Evolutionary conservation across 2,888 invertebrate genomes (phyloP).

Genomic region (Leptopilina myrica): DNA sequence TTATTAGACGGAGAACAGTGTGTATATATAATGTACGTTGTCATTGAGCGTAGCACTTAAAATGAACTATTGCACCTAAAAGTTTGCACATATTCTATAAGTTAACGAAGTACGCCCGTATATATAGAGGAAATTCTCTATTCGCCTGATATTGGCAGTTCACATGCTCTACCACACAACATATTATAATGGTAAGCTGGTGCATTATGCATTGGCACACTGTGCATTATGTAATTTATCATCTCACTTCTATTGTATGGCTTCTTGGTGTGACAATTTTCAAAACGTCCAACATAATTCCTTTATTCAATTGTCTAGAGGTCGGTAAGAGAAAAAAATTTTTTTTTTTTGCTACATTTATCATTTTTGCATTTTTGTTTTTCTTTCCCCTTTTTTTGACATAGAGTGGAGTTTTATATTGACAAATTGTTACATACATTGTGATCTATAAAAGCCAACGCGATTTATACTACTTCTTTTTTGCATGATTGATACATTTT

Average conservation of each 20-base stretch:
- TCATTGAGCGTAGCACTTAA: neutral
- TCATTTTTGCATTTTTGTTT: too few relatives aligned
- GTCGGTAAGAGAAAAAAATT: too few relatives aligned
- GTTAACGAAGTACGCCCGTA: neutral
- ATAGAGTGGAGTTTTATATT: too few relatives aligned
- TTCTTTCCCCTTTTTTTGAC: too few relatives aligned
- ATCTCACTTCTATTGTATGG: conserved; percentile 14
- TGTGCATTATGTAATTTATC: conserved; percentile 29
- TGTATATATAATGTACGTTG: neutral
- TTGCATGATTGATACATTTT: too few relatives aligned
- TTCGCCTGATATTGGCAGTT: conserved; percentile 35
- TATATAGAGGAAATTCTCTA: conserved; percentile 12
- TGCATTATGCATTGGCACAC: conserved; percentile 31
- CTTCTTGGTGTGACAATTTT: conserved; percentile 19
- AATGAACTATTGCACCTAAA: conserved; percentile 27
- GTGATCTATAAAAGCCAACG: too few relatives aligned
- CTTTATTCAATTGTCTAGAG: too few relatives aligned
- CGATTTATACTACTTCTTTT: too few relatives aligned
- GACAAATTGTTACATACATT: too few relatives aligned
- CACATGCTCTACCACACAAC: conserved; percentile 28
- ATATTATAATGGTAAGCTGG: conserved; percentile 38
- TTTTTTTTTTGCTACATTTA: too few relatives aligned
- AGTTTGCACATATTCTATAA: conserved; percentile 25
- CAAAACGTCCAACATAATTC: neutral
- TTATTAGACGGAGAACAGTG: too few relatives aligned